Percentiles rank a stretch among this genome's conserved stretches.
phyloP scores from a whole-genome alignment of 2,888 invertebrate species.

The Campoplex nolae region DNA sequence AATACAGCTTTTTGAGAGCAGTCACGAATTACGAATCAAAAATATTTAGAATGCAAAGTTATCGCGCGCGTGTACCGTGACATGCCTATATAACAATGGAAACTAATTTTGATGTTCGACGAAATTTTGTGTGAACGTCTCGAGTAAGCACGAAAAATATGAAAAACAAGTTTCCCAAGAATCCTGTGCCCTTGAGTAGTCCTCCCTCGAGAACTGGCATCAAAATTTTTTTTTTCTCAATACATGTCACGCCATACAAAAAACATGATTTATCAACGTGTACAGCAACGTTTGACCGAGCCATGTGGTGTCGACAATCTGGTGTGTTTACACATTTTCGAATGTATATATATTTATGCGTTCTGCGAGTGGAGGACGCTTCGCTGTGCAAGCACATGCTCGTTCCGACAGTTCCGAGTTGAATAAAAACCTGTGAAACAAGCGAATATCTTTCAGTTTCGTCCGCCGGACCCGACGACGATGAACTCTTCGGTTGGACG shows the following conservation, averaged over 20 bases:
- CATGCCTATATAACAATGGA: not conserved
- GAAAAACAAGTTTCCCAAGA: not conserved
- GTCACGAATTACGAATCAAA: not conserved
- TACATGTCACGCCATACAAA: not conserved
- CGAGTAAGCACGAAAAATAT: not conserved
- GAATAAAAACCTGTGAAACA: conserved; percentile 54
- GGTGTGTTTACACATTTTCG: not conserved
- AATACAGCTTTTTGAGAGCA: not conserved
- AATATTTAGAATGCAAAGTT: not conserved
- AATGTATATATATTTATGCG: not conserved
- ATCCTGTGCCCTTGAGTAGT: not conserved
- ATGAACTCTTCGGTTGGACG: conserved; percentile 2
- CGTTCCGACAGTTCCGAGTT: conserved; percentile 7
- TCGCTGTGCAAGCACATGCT: conserved; percentile 28
- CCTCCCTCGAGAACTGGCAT: too few species aligned
- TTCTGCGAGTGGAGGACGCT: not conserved
- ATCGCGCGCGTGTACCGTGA: not conserved
- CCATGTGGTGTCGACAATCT: not conserved
- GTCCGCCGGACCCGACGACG: conserved; percentile 30
- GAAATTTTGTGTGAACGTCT: not conserved
- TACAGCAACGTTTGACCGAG: not conserved
- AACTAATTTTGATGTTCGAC: not conserved
- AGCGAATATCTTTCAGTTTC: conserved; percentile 48
- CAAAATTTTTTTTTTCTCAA: not conserved
- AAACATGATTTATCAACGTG: not conserved